Conservation (phyloP, 2,888 invertebrate species). For the Lomographa bimaculata region DNA sequence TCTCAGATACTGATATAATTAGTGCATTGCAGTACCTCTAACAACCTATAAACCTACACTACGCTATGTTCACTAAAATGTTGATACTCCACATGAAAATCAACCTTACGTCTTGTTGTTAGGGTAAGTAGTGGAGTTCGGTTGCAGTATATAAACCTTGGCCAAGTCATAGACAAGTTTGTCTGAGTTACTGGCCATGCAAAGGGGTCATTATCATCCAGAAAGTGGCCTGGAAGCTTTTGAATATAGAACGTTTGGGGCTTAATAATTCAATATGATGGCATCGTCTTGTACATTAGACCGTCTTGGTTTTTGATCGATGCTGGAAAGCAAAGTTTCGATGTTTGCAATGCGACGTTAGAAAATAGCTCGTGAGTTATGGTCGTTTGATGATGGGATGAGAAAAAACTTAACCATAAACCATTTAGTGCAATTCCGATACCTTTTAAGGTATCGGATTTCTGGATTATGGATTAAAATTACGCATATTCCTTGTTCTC, state of each 20-base stretch:
- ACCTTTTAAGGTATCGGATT: no score
- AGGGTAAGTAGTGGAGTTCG: conserved; percentile 4
- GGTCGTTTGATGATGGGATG: no score
- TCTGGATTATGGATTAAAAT: no score
- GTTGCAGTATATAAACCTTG: conserved; percentile 26
- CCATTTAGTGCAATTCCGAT: no score
- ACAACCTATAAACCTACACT: conserved; percentile 56
- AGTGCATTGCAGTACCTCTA: conserved; percentile 77
- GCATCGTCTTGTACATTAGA: conserved; percentile 44
- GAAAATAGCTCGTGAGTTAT: no score
- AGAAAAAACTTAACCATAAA: no score
- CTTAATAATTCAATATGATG: conserved; percentile 63
- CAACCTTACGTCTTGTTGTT: conserved; percentile 34
- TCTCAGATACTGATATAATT: conserved; percentile 82
- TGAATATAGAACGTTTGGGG: conserved; percentile 56
- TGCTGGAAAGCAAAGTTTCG: no score
- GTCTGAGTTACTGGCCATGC: conserved; percentile 68
- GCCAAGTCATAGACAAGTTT: conserved; percentile 59
- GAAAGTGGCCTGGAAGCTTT: conserved; percentile 59
- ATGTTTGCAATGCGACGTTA: no score
- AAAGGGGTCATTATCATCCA: conserved; percentile 69
- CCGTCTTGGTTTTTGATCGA: conserved; percentile 37
- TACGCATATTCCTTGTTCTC: no score
- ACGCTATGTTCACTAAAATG: conserved; percentile 21
- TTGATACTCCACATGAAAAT: conserved; percentile 29